phyloP scores from a whole-genome alignment of 2,797 vertebrate genomes.

The Hypotaenidia philippensis region DNA sequence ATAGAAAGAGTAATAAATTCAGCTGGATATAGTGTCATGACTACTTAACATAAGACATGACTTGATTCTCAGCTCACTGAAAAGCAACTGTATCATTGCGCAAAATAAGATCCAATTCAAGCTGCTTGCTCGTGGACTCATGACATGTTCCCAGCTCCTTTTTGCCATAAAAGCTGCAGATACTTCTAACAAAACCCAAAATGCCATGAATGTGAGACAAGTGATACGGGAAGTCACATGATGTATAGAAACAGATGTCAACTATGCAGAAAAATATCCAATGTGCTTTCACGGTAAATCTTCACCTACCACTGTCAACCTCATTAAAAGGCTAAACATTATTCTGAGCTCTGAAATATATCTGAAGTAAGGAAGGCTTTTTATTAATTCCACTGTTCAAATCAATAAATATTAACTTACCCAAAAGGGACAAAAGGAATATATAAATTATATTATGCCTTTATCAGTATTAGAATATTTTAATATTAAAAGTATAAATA shows the following conservation, averaged over 20 bases:
- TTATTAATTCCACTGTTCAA: neutral
- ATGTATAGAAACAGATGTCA: neutral
- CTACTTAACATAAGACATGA: conserved; percentile 52
- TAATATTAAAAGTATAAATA: neutral
- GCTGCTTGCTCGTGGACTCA: neutral
- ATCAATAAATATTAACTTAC: neutral
- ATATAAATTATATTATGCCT: neutral
- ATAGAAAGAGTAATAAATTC: conserved; percentile 67
- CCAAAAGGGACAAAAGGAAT: neutral
- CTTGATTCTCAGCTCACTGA: neutral
- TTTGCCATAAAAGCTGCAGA: conserved; percentile 18
- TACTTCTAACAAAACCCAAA: conserved; percentile 18
- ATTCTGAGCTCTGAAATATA: neutral
- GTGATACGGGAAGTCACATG: neutral
- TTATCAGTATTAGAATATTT: neutral
- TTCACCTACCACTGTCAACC: neutral
- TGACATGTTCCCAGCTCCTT: neutral
- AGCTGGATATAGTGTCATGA: conserved; percentile 67
- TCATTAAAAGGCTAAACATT: neutral
- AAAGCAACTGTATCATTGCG: conserved; percentile 7
- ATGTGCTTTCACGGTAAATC: neutral
- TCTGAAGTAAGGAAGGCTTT: neutral
- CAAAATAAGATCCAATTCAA: conserved; percentile 16
- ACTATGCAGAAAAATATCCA: neutral
- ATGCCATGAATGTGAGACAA: neutral